phyloP scores from a whole-genome alignment of 2,797 vertebrate genomes.

The Cuculus canorus region DNA sequence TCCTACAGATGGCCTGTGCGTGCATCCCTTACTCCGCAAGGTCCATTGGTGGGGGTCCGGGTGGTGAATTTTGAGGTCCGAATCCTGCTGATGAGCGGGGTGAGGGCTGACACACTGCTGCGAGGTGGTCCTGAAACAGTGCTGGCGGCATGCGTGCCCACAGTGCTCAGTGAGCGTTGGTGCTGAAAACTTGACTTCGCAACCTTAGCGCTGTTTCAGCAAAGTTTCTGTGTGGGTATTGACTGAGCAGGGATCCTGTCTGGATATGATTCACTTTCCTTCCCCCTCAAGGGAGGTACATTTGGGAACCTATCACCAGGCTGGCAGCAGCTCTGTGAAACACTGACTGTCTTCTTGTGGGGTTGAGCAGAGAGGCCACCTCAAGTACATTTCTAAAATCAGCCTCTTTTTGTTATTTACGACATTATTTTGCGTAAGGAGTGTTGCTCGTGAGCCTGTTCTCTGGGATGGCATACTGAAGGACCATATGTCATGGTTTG shows the following conservation, averaged over 20 bases:
- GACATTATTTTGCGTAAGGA: constrained; percentile 27
- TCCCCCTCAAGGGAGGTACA: constrained; percentile 9
- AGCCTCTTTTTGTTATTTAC: constrained; percentile 38
- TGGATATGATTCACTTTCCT: constrained; percentile 61
- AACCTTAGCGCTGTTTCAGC: background rate
- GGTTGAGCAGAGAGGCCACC: constrained; percentile 15
- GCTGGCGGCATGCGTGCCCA: background rate
- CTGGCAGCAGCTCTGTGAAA: constrained; percentile 1
- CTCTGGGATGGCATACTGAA: constrained; percentile 58
- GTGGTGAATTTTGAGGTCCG: accelerated
- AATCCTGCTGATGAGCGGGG: background rate
- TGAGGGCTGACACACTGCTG: accelerated
- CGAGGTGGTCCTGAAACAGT: accelerated
- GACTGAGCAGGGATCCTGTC: background rate
- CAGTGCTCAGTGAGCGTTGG: accelerated
- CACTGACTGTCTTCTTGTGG: background rate
- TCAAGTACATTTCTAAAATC: constrained; percentile 30
- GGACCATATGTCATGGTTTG: constrained; percentile 67
- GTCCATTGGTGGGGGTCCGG: accelerated
- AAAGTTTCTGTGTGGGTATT: background rate
- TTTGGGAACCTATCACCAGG: constrained; percentile 20
- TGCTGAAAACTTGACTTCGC: background rate
- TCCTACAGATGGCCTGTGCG: background rate
- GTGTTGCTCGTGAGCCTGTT: constrained; percentile 30
- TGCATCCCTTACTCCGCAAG: background rate